Conservation (phyloP, 2,113 vertebrate genomes). For the Burhinus oedicnemus region DNA sequence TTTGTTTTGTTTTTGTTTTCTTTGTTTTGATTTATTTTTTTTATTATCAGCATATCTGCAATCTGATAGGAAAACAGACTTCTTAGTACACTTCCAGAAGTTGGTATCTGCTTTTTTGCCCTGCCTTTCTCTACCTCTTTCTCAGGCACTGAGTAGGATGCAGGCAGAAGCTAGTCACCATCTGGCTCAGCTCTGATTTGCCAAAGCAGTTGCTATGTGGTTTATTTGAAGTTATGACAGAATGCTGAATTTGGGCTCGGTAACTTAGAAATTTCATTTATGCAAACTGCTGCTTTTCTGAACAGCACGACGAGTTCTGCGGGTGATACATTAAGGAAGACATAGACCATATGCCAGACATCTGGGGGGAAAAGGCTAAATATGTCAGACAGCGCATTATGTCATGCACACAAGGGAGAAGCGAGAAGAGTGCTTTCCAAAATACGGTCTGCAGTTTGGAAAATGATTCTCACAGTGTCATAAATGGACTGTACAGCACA, state of each 20-base stretch:
- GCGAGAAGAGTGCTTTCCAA: conserved; percentile 18
- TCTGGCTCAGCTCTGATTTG: conserved; percentile 15
- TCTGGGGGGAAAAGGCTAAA: conserved; percentile 39
- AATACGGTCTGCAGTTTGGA: conserved; percentile 2
- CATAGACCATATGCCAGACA: conserved; percentile 50
- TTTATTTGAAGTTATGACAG: conserved; percentile 55
- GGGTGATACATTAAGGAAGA: conserved; percentile 1
- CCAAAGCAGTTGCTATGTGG: conserved; percentile 53
- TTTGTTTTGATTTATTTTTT: too few species aligned
- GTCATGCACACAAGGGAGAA: conserved; percentile 41
- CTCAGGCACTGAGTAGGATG: fast-evolving
- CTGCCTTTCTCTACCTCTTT: neutral
- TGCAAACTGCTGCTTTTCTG: conserved; percentile 4
- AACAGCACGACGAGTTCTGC: neutral
- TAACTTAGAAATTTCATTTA: conserved; percentile 39
- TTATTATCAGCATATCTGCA: neutral
- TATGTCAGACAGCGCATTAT: conserved; percentile 29
- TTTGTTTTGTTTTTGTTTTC: neutral
- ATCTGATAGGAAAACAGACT: neutral
- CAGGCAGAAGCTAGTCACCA: neutral
- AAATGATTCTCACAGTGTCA: conserved; percentile 27
- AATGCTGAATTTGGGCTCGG: conserved; percentile 40
- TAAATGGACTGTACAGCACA: neutral
- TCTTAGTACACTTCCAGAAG: neutral
- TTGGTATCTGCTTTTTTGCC: neutral